These are phyloP conservation scores for Notodonta ziczac DNA, from an alignment of 2,888 invertebrate species.

Conservation along the genomic window DNA sequence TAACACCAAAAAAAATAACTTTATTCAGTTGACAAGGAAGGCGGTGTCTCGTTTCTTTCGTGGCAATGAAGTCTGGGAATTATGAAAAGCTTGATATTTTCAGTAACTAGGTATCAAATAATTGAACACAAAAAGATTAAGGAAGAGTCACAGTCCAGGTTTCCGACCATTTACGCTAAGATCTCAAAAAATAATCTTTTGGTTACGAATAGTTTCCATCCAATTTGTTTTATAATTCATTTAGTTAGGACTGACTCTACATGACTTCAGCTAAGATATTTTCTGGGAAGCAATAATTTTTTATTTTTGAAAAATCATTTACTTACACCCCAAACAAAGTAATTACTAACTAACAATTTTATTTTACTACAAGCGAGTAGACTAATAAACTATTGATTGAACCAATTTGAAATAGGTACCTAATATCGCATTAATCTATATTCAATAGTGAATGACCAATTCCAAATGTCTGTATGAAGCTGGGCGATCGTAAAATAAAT, in stretches of 20 bases:
- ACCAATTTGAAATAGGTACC: slow-evolving; percentile 21
- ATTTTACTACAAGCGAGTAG: not conserved
- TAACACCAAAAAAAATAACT: no score
- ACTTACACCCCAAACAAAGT: no score
- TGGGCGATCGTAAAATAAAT: slow-evolving; percentile 60
- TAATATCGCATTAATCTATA: slow-evolving; percentile 37
- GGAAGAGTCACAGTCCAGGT: not conserved
- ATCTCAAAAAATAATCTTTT: not conserved
- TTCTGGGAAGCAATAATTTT: no score
- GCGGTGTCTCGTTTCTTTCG: no score
- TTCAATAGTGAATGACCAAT: slow-evolving; percentile 32
- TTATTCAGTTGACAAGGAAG: no score
- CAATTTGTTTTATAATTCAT: not conserved
- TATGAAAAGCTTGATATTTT: no score
- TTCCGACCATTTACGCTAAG: not conserved
- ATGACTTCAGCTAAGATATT: no score
- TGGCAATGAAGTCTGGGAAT: no score
- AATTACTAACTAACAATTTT: not conserved
- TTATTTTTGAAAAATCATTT: no score
- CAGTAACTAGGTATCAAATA: not conserved
- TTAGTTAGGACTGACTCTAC: no score
- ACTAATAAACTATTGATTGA: slow-evolving; percentile 10
- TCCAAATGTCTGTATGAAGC: slow-evolving; percentile 35
- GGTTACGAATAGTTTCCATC: not conserved
- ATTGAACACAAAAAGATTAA: not conserved